Evolutionary conservation across 2,113 vertebrate genomes (phyloP), one percentile per base, ranked within the genome.

Genomic region (Gymnarchus niloticus): DNA sequence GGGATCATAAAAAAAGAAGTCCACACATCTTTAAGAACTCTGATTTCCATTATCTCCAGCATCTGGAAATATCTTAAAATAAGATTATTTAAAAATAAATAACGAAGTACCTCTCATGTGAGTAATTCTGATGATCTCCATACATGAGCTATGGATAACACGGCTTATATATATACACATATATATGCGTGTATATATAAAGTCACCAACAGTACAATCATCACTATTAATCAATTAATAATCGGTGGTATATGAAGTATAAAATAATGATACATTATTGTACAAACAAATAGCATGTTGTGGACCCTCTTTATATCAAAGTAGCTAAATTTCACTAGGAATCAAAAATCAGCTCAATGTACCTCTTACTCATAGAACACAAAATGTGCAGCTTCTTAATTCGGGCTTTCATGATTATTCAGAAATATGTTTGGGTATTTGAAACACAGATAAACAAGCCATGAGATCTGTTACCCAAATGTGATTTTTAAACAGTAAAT

Each of bases 401-500:
- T 73, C 0, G 41, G 33, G 61, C 33, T 33, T 17, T 41, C 37
- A 21, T 73, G 65, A 73, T 73, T 73, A 73, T 33, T 73, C 33
- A 54, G 12, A 12, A 54, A 10, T 54, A 54, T 54, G 52, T 2
- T 54, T 21, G 33, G 1, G 41, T 41, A 41, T 41, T 37, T 48
- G 44, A 78, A n/a, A 48, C 9, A 2, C 44, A 78, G 37, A 78
- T 41, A 44, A 88, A 73, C 77, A 25, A 6, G 21, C 83, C 82
- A 51, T 41, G 1, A 54, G 83, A 87, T 87, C 77, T 87, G 85
- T 86, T 83, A 87, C 73, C 86, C 61, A 81, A 85, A 88, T 41
- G 33, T 19, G 14, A 73, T 28, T 73, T 73, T 73, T 73, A 28
- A 19, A 37, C 33, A 48, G 44, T 88, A 90, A 91, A 90, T 83